Percentiles rank a stretch among this genome's conserved stretches.
These are phyloP conservation scores for Drosophila sucinea DNA, from an alignment of 1,140 invertebrate species.

Conservation along the genomic window DNA sequence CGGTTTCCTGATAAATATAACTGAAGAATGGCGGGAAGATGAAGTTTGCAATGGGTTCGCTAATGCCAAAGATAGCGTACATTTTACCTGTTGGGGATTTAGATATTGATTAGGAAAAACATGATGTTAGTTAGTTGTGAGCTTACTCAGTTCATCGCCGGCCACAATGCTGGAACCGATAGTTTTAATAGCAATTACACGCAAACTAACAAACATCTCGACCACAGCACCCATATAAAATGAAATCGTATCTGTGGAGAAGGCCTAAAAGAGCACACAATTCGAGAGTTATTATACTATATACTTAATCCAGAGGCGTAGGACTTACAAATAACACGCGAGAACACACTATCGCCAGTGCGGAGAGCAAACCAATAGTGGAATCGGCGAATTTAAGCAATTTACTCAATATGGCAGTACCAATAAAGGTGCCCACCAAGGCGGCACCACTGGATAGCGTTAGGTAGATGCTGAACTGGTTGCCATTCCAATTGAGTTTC, in stretches of 20 bases:
- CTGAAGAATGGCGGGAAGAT: constrained; percentile 78
- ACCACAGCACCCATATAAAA: constrained; percentile 74
- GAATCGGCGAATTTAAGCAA: constrained; percentile 74
- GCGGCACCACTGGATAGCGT: constrained; percentile 66
- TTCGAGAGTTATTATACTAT: too few species aligned
- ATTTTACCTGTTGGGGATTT: constrained; percentile 69
- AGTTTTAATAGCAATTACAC: constrained; percentile 78
- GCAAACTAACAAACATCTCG: constrained; percentile 77
- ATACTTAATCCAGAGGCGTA: background rate
- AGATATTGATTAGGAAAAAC: background rate
- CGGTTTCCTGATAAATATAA: constrained; percentile 66
- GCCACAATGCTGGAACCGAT: constrained; percentile 79
- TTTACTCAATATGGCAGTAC: constrained; percentile 78
- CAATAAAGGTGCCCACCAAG: constrained; percentile 74
- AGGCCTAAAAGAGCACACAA: constrained; percentile 53
- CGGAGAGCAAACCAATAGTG: constrained; percentile 72
- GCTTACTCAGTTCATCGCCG: constrained; percentile 74
- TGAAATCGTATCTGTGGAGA: constrained; percentile 56
- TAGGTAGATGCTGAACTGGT: constrained; percentile 69
- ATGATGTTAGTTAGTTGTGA: background rate
- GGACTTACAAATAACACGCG: constrained; percentile 69
- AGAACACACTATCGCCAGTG: constrained; percentile 66
- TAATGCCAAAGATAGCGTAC: constrained; percentile 81
- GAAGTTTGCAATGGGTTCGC: constrained; percentile 74
- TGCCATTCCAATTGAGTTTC: constrained; percentile 80